Base-by-base conservation (phyloP, 2,888 invertebrate genomes). In the Agrotis ipsilon region DNA sequence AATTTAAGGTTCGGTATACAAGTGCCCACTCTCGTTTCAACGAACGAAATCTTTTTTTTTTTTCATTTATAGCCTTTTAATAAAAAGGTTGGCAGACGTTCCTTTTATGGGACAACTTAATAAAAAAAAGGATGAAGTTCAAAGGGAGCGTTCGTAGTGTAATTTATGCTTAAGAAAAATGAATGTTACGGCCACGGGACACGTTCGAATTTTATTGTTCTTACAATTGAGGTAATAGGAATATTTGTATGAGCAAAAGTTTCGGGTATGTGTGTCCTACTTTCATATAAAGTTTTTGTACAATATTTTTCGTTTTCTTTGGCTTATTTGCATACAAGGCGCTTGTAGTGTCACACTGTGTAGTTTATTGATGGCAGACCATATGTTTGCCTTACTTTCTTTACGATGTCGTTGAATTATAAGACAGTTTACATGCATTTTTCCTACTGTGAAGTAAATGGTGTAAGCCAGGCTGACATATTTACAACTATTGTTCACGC, bases 141-240 rank as follows among this genome's bases (percentile, higher is more conserved):
- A 87, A 87, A 86, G 84, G 84, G 82, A 87, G 83, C 85, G 76
- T 89, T 86, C 80, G 66, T 72, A 79, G 80, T 84, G 88, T 90
- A 92, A 92, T 92, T 91, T 92, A 92, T 92, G 89, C 87, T 82
- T 78, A 83, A 83, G 86, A 89, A 89, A 92, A 91, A 89, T 89
- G 89, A 90, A 89, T 85, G 85, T 86, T 82, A 84, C 78, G n/a
- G n/a, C n/a, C n/a, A n/a, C n/a, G 82, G 80, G 84, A 89, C 92
- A 92, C 93, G 93, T 92, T 84, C 90, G 75, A 88, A 75, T 92
- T 92, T 92, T 93, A 93, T 92, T 90, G 89, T 91, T 88, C 85
- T 86, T 87, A 75, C 87, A 83, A 89, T 87, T 89, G 84, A 84
- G 78, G 81, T 80, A 81, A 77, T 81, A 68, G 13, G 81, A 81